Evolutionary conservation across 2,888 invertebrate species (phyloP), one percentile per base, ranked within the genome.

Genomic region (Pandemis cinnamomeana): DNA sequence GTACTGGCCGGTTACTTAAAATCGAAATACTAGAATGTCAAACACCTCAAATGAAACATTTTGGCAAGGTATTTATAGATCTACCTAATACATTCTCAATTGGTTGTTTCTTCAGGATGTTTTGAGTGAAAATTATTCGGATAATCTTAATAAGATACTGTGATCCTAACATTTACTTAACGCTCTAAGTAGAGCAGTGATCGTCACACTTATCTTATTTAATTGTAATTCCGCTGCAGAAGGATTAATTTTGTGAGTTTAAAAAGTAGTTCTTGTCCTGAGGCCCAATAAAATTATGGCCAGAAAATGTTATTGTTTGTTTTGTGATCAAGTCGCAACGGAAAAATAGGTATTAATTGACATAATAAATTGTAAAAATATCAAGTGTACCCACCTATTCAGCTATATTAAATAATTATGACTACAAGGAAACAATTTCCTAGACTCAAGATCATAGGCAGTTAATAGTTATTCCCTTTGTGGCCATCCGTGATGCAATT

Each of bases 341-440:
- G 51, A 51, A 20, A 55, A 55, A 6, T 53, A 15, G 15, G 2
- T 15, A 53, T 1, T 20, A 20, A 15, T 15, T 55, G 53, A 20
- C 15, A 15, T 55, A 20, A 55, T 15, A 55, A 7, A 55, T 60
- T 60, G 58, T 36, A 60, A 36, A 27, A 60, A 60, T 36, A 60
- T 60, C 58, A 36, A 11, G 15, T 15, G n/a, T 11, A 13, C 53
- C 44, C 44, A 8, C 44, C 44, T n/a, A n/a, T 51, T 36, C 41
- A 61, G 41, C 41, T 13, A 60, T 36, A 36, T 61, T 41, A 41
- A 55, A 4, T 55, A 48, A 48, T 8, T 48, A 20, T 20, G 55
- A 55, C 55, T 61, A 61, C 61, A 41, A 61, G 61, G 61, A 61
- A 61, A 61, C 61, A 6, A 61, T 61, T 36, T 7, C 20, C 46